A percentile compares a stretch with the other conserved stretches of the same genome.
These are phyloP conservation scores for Thelaira solivaga DNA, from an alignment of 2,888 invertebrate genomes.

Conservation along the genomic window DNA sequence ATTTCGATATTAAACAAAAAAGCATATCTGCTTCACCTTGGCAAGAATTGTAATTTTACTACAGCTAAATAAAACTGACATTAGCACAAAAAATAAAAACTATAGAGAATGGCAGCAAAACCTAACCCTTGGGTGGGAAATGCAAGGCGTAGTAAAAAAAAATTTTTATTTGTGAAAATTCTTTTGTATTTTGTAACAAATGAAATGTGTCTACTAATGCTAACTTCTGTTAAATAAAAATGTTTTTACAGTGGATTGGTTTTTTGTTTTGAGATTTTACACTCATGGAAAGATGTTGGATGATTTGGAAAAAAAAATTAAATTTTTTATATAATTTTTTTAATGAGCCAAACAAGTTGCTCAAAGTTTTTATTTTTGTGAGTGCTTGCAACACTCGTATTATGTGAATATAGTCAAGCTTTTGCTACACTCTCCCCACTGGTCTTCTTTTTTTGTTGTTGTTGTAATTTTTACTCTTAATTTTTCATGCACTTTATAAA, in stretches of 20 bases:
- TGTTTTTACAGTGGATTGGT: background rate
- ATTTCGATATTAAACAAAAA: conserved; percentile 1
- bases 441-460: background rate
- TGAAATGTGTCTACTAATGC: conserved; percentile 13
- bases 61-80: conserved; percentile 19
- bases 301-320: background rate
- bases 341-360: background rate
- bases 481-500: conserved; percentile 2
- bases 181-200: conserved; percentile 18
- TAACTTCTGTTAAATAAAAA: background rate
- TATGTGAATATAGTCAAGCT: background rate
- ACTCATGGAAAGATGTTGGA: background rate
- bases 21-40: conserved; percentile 41
- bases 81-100: background rate
- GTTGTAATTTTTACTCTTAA: no score
- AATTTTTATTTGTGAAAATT: conserved; percentile 10
- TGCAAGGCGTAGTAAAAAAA: background rate
- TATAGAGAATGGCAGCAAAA: background rate
- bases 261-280: background rate
- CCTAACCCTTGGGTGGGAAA: conserved; percentile 2
- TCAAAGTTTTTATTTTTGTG: no score
- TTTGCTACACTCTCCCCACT: background rate
- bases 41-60: conserved; percentile 40
- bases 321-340: background rate
- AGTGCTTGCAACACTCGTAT: no score